phyloP scores from a whole-genome alignment of 2,888 invertebrate genomes.

The Linnaemya vulpina region DNA sequence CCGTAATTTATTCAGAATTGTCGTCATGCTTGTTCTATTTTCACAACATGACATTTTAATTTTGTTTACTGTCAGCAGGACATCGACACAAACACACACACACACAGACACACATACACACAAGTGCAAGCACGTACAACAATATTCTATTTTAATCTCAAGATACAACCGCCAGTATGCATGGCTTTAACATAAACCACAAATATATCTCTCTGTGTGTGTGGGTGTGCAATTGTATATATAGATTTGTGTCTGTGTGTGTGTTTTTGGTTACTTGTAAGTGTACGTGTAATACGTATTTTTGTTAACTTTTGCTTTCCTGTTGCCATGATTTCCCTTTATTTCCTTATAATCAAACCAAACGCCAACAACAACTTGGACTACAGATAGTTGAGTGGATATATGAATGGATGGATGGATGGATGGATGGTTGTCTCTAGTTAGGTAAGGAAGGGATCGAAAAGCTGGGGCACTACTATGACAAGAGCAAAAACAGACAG shows the following conservation, averaged over 20 bases:
- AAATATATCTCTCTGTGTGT: neutral
- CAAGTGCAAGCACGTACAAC: neutral
- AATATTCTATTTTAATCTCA: neutral
- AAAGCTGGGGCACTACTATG: slow-evolving; percentile 5
- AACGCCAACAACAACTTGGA: slow-evolving; percentile 7
- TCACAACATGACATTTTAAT: slow-evolving; percentile 59
- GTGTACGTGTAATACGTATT: neutral
- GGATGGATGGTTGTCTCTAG: slow-evolving; percentile 2
- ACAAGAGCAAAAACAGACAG: neutral
- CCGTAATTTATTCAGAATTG: slow-evolving; percentile 45
- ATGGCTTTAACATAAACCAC: slow-evolving; percentile 19
- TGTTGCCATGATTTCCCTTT: slow-evolving; percentile 55
- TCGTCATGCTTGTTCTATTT: slow-evolving; percentile 33
- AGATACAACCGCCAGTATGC: neutral
- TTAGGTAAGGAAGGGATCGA: slow-evolving; percentile 20
- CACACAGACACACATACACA: neutral
- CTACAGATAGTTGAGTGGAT: slow-evolving; percentile 12
- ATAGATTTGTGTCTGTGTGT: too few relatives aligned
- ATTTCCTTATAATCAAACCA: slow-evolving; percentile 50
- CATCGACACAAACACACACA: slow-evolving; percentile 6
- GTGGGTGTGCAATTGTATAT: neutral
- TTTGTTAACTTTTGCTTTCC: slow-evolving; percentile 26
- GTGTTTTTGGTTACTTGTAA: neutral
- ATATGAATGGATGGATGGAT: slow-evolving; percentile 1
- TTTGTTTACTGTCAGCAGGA: slow-evolving; percentile 62